phyloP scores from a whole-genome alignment of 2,888 invertebrate species.

The Aporophyla nigra region DNA sequence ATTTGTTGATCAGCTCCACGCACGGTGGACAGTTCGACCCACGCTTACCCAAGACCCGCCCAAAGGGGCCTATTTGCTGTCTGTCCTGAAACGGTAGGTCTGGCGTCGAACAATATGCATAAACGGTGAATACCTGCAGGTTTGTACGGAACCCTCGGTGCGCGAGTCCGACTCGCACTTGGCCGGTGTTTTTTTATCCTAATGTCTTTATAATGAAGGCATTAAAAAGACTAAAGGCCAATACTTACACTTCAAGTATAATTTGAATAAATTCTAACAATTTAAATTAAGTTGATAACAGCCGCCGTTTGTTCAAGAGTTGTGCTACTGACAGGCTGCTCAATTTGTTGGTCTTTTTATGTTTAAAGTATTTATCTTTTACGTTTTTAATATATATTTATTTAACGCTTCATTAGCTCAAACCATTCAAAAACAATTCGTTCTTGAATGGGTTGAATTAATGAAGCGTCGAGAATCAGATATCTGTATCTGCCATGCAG shows the following conservation, averaged over 20 bases:
- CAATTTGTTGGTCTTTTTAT: slow-evolving; percentile 30
- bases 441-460: slow-evolving; percentile 8
- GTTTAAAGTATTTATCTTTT: slow-evolving; percentile 13
- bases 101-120: too few species aligned
- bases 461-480: neutral
- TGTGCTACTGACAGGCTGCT: slow-evolving; percentile 36
- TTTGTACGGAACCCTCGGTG: too few species aligned
- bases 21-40: too few species aligned
- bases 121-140: too few species aligned
- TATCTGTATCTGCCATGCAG: neutral
- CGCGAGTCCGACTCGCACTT: too few species aligned
- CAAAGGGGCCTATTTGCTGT: too few species aligned
- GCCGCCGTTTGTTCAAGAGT: slow-evolving; percentile 37
- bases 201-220: slow-evolving; percentile 9
- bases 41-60: too few species aligned
- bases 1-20: too few species aligned
- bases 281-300: slow-evolving; percentile 17
- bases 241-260: neutral
- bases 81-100: too few species aligned
- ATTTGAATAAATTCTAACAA: slow-evolving; percentile 34
- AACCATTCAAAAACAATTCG: neutral
- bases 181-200: too few species aligned
- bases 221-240: slow-evolving; percentile 8
- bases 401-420: too few species aligned
- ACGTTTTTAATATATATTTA: slow-evolving; percentile 1